A percentile compares a stretch with the other conserved stretches of the same genome.
phyloP scores from a whole-genome alignment of 2,888 invertebrate genomes.

The Dryobota labecula region DNA sequence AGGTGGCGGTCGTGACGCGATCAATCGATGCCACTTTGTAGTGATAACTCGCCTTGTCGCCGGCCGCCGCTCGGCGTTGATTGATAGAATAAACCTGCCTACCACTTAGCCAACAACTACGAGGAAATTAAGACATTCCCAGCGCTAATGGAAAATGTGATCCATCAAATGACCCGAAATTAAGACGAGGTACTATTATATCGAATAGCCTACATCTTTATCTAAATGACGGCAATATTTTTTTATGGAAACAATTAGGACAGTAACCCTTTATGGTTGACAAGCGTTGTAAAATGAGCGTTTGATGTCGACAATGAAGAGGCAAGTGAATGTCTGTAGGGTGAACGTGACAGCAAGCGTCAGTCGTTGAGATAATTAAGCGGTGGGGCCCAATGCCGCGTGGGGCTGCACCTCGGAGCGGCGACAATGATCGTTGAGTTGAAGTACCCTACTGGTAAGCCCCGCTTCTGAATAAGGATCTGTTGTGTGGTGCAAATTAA shows the following conservation, averaged over 20 bases:
- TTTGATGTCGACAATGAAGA: slow-evolving; percentile 68
- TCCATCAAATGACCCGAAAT: slow-evolving; percentile 84
- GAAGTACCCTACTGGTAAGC: slow-evolving; percentile 79
- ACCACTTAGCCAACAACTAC: slow-evolving; percentile 81
- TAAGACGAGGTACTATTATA: slow-evolving; percentile 73
- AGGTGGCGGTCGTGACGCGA: slow-evolving; percentile 80
- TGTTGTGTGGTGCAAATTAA: slow-evolving; percentile 66
- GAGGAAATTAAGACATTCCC: slow-evolving; percentile 83
- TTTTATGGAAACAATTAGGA: slow-evolving; percentile 79
- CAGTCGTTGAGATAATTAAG: slow-evolving; percentile 81
- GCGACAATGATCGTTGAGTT: slow-evolving; percentile 83
- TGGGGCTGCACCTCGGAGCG: slow-evolving; percentile 71
- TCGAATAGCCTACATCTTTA: slow-evolving; percentile 74
- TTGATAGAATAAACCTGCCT: slow-evolving; percentile 82
- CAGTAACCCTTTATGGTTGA: slow-evolving; percentile 69
- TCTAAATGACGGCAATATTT: slow-evolving; percentile 79
- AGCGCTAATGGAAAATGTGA: slow-evolving; percentile 85
- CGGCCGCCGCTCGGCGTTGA: slow-evolving; percentile 73
- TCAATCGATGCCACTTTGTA: slow-evolving; percentile 85
- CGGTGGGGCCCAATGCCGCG: slow-evolving; percentile 68
- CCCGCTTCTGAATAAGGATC: slow-evolving; percentile 73
- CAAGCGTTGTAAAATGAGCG: slow-evolving; percentile 70
- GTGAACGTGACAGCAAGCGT: slow-evolving; percentile 72
- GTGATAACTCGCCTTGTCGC: slow-evolving; percentile 79
- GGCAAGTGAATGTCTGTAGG: slow-evolving; percentile 68